These are phyloP conservation scores for Hippocampus comes DNA, from an alignment of 2,113 vertebrate species.

Conservation along the genomic window DNA sequence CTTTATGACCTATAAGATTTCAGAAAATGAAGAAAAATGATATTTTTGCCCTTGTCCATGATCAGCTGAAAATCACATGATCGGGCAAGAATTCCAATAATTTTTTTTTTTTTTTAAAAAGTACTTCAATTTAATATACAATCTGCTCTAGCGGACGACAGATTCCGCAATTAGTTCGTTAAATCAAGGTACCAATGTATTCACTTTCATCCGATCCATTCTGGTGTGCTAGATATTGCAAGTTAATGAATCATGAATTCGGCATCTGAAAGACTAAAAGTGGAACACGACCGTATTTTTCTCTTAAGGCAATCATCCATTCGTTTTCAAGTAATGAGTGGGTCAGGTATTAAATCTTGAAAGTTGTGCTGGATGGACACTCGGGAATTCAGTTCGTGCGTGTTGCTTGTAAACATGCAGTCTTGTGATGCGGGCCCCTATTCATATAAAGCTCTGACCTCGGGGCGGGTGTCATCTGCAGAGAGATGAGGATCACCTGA, in stretches of 20 bases:
- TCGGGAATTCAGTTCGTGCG: not conserved
- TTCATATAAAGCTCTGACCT: not conserved
- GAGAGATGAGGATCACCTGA: conserved; percentile 41
- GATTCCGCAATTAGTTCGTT: not conserved
- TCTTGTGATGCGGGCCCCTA: conserved; percentile 44
- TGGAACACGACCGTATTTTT: not conserved
- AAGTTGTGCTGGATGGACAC: not conserved
- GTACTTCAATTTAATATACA: not conserved
- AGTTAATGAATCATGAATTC: not conserved
- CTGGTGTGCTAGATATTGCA: not conserved
- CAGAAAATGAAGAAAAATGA: too few species aligned
- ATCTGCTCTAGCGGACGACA: too few species aligned
- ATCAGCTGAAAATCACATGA: too few species aligned
- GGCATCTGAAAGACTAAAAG: not conserved
- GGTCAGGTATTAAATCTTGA: not conserved
- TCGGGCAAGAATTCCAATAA: not conserved
- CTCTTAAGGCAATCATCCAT: not conserved
- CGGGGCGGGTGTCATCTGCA: conserved; percentile 31
- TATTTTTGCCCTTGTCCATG: too few species aligned
- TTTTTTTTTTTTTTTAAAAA: not conserved
- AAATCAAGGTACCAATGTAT: too few species aligned
- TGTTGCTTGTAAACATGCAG: conserved; percentile 16
- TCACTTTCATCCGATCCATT: not conserved
- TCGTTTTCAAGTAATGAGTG: not conserved
- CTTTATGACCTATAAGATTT: too few species aligned